Percentiles rank a stretch among this genome's conserved stretches.
Evolutionary conservation across 2,797 vertebrate species (phyloP).

Genomic region (Tympanoctomys barrerae): DNA sequence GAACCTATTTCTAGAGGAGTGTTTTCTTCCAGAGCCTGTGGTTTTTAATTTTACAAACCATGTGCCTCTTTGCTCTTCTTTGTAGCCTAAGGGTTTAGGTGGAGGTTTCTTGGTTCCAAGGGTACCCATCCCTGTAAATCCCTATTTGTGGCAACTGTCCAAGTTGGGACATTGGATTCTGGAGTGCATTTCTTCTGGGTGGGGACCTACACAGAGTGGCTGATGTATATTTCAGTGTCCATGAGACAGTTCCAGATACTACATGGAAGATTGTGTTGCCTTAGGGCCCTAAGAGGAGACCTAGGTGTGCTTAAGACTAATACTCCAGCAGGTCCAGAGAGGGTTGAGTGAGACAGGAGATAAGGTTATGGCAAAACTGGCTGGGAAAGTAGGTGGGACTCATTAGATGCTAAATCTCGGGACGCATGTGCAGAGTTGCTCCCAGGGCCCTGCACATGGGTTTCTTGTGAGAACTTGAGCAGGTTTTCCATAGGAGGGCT

Average conservation of each 20-base stretch:
- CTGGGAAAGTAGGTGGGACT: neutral
- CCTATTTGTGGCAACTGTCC: neutral
- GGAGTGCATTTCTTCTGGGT: neutral
- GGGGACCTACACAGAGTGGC: neutral
- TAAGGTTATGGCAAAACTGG: neutral
- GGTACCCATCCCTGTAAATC: neutral
- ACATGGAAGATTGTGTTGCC: neutral
- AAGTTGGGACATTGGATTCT: neutral
- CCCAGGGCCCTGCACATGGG: neutral
- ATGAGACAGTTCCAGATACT: neutral
- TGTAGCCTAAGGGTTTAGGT: neutral
- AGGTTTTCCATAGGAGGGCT: neutral
- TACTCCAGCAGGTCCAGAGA: neutral
- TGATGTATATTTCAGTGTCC: neutral
- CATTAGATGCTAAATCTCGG: neutral
- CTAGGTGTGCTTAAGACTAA: neutral
- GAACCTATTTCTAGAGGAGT: neutral
- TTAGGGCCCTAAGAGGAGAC: neutral
- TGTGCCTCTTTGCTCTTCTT: neutral
- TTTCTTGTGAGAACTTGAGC: neutral
- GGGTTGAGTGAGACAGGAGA: neutral
- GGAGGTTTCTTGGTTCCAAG: neutral
- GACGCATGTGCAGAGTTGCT: neutral
- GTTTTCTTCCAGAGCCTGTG: neutral
- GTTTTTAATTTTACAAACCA: neutral